phyloP scores from a whole-genome alignment of 2,113 vertebrate genomes.

The Cyprinodon brontotheroides region DNA sequence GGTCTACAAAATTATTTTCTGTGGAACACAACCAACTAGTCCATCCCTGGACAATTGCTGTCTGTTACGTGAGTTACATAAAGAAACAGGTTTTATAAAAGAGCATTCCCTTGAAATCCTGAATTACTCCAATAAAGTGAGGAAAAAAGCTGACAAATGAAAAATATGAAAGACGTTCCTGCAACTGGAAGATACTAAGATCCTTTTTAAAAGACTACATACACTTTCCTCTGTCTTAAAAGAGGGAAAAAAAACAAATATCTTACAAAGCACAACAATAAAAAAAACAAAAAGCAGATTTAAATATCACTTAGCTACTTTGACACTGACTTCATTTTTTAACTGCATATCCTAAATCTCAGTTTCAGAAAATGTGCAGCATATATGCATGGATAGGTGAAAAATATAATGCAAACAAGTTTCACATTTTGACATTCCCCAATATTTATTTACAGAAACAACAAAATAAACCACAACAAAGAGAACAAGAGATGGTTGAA shows the following conservation, averaged over 20 bases:
- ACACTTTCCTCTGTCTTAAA: background rate
- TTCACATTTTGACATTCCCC: conserved; percentile 1
- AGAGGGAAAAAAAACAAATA: background rate
- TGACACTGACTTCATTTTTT: background rate
- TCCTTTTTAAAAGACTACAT: background rate
- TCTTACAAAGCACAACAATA: background rate
- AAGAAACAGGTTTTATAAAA: no score
- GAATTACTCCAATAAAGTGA: no score
- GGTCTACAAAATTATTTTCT: no score
- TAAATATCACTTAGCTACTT: background rate
- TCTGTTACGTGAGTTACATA: no score
- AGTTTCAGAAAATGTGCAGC: background rate
- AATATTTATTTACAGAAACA: conserved; percentile 55
- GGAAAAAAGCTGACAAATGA: no score
- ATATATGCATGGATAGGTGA: background rate
- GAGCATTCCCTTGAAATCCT: no score
- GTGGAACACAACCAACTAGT: no score
- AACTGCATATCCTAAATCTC: background rate
- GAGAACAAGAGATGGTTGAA: conserved; percentile 2
- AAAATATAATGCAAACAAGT: background rate
- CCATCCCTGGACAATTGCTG: no score
- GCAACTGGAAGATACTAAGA: background rate
- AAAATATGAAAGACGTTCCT: no score
- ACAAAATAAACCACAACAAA: conserved; percentile 21
- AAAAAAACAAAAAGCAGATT: background rate